These are phyloP conservation scores for Chironomus riparius DNA, from an alignment of 2,888 invertebrate species.

Conservation along the genomic window DNA sequence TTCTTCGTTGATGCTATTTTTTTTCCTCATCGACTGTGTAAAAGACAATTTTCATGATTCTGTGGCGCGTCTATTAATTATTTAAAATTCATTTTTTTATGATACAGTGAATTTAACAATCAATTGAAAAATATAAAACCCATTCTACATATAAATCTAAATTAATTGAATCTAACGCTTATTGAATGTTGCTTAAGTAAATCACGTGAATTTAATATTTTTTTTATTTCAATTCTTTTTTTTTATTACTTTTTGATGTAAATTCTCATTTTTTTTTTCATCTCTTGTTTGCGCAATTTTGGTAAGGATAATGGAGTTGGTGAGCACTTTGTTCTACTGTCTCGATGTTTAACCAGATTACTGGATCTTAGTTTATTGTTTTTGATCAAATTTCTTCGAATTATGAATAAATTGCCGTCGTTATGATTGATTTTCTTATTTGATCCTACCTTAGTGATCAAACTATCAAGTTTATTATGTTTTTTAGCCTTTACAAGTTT, in stretches of 20 bases:
- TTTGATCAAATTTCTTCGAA: too few species aligned
- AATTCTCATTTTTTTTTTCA: background rate
- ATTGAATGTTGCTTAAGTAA: constrained; percentile 5
- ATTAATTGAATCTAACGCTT: background rate
- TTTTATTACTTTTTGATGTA: background rate
- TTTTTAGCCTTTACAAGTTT: too few species aligned
- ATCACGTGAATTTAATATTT: constrained; percentile 1
- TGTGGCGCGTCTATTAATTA: background rate
- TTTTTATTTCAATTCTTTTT: too few species aligned
- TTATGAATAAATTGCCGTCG: too few species aligned
- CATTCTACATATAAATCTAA: background rate
- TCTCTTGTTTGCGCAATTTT: background rate
- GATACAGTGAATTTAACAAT: background rate
- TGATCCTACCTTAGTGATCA: too few species aligned
- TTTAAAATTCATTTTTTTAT: background rate
- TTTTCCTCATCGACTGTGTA: background rate
- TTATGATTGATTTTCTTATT: too few species aligned
- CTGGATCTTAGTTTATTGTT: too few species aligned
- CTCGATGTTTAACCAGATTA: too few species aligned
- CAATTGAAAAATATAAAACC: background rate
- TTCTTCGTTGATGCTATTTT: background rate
- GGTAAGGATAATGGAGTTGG: too few species aligned
- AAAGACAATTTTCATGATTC: background rate
- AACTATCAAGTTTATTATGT: too few species aligned
- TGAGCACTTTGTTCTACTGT: too few species aligned